Evolutionary conservation across 2,113 vertebrate genomes (phyloP).

Genomic region (Neolamprologus tretocephalus): DNA sequence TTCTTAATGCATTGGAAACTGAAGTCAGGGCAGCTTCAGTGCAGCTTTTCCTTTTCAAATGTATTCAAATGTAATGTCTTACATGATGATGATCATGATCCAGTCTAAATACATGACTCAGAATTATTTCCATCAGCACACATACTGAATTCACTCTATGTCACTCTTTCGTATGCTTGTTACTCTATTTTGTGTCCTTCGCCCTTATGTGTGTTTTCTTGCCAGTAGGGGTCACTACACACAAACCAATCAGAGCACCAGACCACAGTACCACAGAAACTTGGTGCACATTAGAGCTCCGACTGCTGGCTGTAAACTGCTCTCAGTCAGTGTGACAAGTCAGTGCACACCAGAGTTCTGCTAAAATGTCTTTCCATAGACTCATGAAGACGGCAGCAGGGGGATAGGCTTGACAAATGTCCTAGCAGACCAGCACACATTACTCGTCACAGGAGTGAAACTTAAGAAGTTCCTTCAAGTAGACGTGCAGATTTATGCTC

Average conservation of each 20-base stretch:
- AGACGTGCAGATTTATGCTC: neutral
- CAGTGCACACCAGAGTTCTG: neutral
- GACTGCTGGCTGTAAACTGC: neutral
- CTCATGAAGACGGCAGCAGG: neutral
- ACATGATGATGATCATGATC: neutral
- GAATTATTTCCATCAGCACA: neutral
- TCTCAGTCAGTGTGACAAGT: neutral
- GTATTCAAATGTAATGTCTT: neutral
- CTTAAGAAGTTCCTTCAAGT: neutral
- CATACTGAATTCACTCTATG: neutral
- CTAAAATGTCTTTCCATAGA: neutral
- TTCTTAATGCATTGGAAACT: neutral
- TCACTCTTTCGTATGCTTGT: neutral
- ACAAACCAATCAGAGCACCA: conserved; percentile 13
- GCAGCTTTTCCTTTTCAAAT: neutral
- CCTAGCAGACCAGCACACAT: neutral
- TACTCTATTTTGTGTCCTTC: neutral
- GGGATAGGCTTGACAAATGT: neutral
- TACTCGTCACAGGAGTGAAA: neutral
- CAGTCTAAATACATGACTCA: neutral
- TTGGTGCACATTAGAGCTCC: neutral
- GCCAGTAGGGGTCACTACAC: conserved; percentile 44
- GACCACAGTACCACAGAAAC: neutral
- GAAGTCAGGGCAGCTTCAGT: neutral
- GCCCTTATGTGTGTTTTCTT: neutral